Conservation (phyloP, 2,888 invertebrate species). For the Resseliella maxima region DNA sequence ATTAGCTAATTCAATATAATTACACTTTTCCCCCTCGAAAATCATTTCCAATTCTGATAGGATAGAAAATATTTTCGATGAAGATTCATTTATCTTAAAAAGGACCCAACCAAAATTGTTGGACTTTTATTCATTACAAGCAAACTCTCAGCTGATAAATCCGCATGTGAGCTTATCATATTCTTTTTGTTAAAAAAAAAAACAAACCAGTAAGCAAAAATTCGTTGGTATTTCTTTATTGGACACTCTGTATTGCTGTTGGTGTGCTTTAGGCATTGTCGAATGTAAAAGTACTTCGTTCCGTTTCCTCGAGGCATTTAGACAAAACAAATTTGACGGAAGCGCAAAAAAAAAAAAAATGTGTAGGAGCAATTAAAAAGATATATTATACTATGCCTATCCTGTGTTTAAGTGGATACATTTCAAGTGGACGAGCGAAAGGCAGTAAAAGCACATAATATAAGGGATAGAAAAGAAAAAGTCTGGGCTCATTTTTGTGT, state of each 20-base stretch:
- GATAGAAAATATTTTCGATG: background rate
- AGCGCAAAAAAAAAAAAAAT: conserved; percentile 17
- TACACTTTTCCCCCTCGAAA: background rate
- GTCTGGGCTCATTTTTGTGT: conserved; percentile 13
- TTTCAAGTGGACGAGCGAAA: background rate
- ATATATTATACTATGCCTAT: conserved; percentile 30
- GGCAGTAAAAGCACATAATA: conserved; percentile 1
- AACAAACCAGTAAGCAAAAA: no score
- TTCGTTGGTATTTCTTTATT: background rate
- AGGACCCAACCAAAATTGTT: background rate
- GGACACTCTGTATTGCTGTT: background rate
- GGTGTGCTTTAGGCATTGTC: background rate
- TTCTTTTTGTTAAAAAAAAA: no score
- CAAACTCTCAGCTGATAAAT: no score
- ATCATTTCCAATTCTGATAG: background rate
- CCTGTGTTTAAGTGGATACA: conserved; percentile 26
- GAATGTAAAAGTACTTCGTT: background rate
- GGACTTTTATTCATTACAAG: no score
- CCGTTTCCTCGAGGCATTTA: background rate
- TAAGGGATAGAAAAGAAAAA: background rate
- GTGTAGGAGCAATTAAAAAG: conserved; percentile 36
- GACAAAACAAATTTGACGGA: conserved; percentile 42
- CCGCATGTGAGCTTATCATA: no score
- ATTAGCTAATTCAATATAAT: background rate
- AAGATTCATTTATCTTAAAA: background rate